phyloP scores from a whole-genome alignment of 2,113 vertebrate species.

The Tonatia bakeri region DNA sequence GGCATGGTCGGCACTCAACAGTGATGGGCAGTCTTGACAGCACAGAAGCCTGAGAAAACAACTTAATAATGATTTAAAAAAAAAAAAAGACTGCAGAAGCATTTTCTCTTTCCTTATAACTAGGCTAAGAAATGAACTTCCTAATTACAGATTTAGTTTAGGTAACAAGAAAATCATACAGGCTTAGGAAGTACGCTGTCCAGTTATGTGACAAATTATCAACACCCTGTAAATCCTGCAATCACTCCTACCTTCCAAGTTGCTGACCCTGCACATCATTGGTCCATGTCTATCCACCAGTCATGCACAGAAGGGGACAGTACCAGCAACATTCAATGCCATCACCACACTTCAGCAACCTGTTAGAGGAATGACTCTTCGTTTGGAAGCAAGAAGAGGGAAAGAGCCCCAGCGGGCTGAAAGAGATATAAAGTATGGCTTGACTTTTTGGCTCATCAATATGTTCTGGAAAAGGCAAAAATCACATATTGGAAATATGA shows the following conservation, averaged over 20 bases:
- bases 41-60: background rate
- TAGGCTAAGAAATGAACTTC: background rate
- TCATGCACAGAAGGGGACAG: background rate
- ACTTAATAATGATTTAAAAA: no score
- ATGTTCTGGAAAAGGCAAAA: background rate
- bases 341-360: fast-evolving
- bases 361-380: background rate
- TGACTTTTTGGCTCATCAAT: background rate
- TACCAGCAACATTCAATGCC: fast-evolving
- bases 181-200: background rate
- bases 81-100: fast-evolving
- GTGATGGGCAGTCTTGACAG: fast-evolving
- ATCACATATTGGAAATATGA: background rate
- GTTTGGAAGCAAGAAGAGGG: background rate
- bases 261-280: fast-evolving
- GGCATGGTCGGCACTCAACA: no score
- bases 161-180: background rate
- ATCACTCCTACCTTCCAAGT: fast-evolving
- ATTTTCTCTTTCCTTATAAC: background rate
- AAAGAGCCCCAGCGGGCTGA: fast-evolving
- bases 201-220: background rate
- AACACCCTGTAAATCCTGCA: fast-evolving
- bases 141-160: background rate
- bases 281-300: fast-evolving
- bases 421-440: fast-evolving